Evolutionary conservation across 2,797 vertebrate genomes (phyloP).

Genomic region (Sebastes itinus): DNA sequence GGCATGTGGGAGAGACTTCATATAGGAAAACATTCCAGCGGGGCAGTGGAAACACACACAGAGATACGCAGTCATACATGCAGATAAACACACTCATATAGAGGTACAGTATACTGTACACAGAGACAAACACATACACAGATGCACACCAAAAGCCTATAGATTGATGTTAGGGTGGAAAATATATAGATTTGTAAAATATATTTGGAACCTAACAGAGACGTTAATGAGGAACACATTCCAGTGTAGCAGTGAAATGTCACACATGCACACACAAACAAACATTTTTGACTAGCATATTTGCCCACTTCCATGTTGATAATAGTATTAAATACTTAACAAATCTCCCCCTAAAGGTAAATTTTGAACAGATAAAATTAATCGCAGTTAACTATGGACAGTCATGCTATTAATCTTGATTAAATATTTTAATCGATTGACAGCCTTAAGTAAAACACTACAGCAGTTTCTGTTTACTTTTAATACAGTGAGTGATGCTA

Average conservation of each 20-base stretch:
- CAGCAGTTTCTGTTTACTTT: no score
- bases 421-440: no score
- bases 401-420: no score
- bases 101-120: conserved; percentile 1
- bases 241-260: conserved; percentile 18
- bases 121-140: conserved; percentile 5
- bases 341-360: no score
- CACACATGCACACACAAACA: background rate
- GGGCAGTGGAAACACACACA: conserved; percentile 24
- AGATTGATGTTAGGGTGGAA: conserved; percentile 31
- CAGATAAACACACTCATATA: conserved; percentile 27
- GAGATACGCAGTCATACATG: conserved; percentile 3
- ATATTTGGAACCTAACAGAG: conserved; percentile 25
- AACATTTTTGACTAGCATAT: no score
- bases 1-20: conserved; percentile 24
- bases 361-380: no score
- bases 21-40: conserved; percentile 48
- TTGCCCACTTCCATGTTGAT: no score
- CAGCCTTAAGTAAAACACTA: no score
- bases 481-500: no score
- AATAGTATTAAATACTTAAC: no score
- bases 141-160: background rate
- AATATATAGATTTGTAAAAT: conserved; percentile 34
- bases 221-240: conserved; percentile 53
- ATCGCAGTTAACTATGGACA: no score